These are phyloP conservation scores for Drosophila neutralis DNA, from an alignment of 2,888 invertebrate genomes.

Conservation along the genomic window DNA sequence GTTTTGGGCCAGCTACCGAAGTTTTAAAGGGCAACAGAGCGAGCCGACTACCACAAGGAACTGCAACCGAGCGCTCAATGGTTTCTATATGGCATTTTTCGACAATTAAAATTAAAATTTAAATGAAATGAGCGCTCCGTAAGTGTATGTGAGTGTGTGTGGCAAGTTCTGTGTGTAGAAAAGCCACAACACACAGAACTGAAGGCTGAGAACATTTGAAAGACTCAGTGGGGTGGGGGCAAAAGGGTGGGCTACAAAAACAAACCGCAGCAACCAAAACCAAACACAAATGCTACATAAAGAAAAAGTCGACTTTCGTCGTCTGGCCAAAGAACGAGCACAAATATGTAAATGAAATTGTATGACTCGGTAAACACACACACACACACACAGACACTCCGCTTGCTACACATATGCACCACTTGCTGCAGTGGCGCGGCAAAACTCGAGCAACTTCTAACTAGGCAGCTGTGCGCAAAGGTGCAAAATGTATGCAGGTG, in stretches of 20 bases:
- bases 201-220: slow-evolving; percentile 2
- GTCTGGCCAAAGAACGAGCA: slow-evolving; percentile 66
- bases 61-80: slow-evolving; percentile 61
- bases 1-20: slow-evolving; percentile 27
- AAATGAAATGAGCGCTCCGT: slow-evolving; percentile 64
- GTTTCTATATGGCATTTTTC: slow-evolving; percentile 72
- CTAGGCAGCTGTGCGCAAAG: slow-evolving; percentile 57
- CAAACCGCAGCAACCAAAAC: slow-evolving; percentile 76
- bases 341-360: slow-evolving; percentile 80
- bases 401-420: slow-evolving; percentile 39
- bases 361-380: slow-evolving; percentile 63
- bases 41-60: slow-evolving; percentile 29
- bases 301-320: slow-evolving; percentile 75
- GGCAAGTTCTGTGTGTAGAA: slow-evolving; percentile 53
- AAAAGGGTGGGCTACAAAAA: slow-evolving; percentile 53
- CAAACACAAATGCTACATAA: slow-evolving; percentile 78
- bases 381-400: slow-evolving; percentile 14
- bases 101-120: slow-evolving; percentile 80
- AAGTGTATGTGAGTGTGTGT: slow-evolving; percentile 22
- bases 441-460: slow-evolving; percentile 65
- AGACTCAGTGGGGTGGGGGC: neutral
- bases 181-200: slow-evolving; percentile 68
- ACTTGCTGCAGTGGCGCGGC: slow-evolving; percentile 60
- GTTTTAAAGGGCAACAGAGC: slow-evolving; percentile 57
- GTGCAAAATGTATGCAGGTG: slow-evolving; percentile 58